Conservation (phyloP, 1,140 invertebrate genomes). For the Calliphora vicina region DNA sequence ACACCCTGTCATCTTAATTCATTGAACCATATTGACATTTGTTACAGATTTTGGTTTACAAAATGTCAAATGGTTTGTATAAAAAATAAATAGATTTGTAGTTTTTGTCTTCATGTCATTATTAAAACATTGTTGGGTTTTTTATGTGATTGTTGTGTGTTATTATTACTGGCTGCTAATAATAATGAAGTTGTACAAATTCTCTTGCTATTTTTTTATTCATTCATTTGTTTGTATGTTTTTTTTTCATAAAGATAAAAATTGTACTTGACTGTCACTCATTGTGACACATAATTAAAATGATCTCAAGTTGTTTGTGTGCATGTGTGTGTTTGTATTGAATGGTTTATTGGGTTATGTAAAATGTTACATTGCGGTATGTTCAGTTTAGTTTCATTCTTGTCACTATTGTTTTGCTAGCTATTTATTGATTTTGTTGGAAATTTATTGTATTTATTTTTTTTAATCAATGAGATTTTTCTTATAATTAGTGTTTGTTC, state of each 20-base stretch:
- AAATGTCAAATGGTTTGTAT: background rate
- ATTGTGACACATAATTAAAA: slow-evolving; percentile 10
- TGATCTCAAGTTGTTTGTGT: background rate
- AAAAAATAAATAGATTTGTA: background rate
- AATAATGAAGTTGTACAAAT: background rate
- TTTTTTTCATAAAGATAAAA: background rate
- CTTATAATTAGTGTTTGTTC: background rate
- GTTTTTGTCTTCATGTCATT: background rate
- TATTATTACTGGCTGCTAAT: background rate
- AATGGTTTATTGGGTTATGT: background rate
- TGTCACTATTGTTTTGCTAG: background rate
- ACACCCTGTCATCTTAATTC: background rate
- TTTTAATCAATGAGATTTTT: background rate
- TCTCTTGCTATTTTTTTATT: background rate
- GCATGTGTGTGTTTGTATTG: background rate
- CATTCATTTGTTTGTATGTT: background rate
- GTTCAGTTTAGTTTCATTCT: background rate
- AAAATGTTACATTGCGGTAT: background rate
- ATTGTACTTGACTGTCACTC: background rate
- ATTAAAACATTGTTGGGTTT: background rate
- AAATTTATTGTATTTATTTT: background rate
- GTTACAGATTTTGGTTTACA: slow-evolving; percentile 9
- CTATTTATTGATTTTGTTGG: background rate
- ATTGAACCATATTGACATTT: background rate
- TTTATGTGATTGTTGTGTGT: background rate